Conservation (phyloP, 2,797 vertebrate genomes). For the Podarcis lilfordi region DNA sequence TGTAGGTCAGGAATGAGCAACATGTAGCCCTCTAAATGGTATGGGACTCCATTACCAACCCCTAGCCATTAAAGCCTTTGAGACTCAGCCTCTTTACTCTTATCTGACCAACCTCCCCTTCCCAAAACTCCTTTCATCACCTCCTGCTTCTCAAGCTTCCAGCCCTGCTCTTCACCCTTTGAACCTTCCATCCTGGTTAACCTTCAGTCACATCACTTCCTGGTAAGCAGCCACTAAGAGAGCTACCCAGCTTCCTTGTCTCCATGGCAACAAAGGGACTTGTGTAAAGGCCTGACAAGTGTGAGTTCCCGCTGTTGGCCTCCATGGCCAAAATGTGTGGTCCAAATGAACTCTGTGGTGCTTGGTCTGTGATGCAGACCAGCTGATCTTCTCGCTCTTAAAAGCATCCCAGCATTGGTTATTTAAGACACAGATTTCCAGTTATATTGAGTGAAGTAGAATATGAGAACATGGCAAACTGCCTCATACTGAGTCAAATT, state of each 20-base stretch:
- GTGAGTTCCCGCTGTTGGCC: not conserved
- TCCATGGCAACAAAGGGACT: not conserved
- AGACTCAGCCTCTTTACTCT: not conserved
- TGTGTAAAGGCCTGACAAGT: not conserved
- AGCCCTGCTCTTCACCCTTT: not conserved
- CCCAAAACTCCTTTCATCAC: not conserved
- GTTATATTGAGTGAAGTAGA: slow-evolving; percentile 6
- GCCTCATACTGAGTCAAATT: too few relatives aligned
- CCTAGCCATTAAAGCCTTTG: not conserved
- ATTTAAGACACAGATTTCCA: not conserved
- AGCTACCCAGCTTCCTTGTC: not conserved
- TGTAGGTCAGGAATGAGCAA: too few relatives aligned
- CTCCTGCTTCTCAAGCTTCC: not conserved
- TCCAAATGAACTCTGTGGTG: not conserved
- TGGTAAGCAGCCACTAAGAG: not conserved
- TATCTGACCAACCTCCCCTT: not conserved
- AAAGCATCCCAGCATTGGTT: not conserved
- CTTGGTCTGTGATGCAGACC: not conserved
- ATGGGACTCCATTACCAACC: too few relatives aligned
- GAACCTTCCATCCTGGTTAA: not conserved
- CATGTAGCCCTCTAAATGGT: too few relatives aligned
- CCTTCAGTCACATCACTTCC: not conserved
- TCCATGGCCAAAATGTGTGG: not conserved
- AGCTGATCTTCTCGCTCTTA: too few relatives aligned
- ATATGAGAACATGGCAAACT: too few relatives aligned